Evolutionary conservation across 2,113 vertebrate species (phyloP), one percentile per base, ranked within the genome.

Genomic region (Pachycephala philippinensis): DNA sequence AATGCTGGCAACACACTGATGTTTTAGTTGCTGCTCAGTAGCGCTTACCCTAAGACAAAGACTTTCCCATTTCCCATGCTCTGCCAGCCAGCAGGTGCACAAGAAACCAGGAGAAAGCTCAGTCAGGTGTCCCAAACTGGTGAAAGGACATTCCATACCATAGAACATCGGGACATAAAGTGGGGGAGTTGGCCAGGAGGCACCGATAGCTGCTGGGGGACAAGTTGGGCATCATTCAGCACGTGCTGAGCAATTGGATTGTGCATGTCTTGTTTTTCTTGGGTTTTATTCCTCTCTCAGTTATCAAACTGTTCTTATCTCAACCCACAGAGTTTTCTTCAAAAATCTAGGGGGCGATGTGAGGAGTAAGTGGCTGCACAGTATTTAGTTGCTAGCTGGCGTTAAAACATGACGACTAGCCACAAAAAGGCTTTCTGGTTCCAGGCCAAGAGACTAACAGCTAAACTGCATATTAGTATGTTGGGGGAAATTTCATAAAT

Each of bases 171-270:
- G 6, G 7, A n/a, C 28, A 47, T 21, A 24, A 50, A 66, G 28
- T 17, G 6, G 23, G 7, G 15, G 13, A 71, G 27, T 3, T 17
- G 11, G 19, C 28, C 9, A 11, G 19, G 23, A 74, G 33, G 33
- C 33, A 59, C 17, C 1, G 0, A 37, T 17, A 15, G 2, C 37
- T 81, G 23, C 44, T 45, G 28, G 10, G 7, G 9, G 7, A 21
- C 13, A 37, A 49, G 42, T 0, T 6, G 4, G 22, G 22, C 37
- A 50, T 31, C 22, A 35, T 21, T 50, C 50, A 65, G 12, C 37
- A 52, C 19, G 19, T 20, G 59, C 31, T 57, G 15, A 65, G 18
- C 27, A 57, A 44, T 3, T 37, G 13, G 33, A 59, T 4, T 66
- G 33, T 24, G 27, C 21, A 30, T 16, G 33, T 33, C 52, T 28